These are phyloP conservation scores for Dexiosoma caninum DNA, from an alignment of 2,888 invertebrate genomes.

Conservation along the genomic window DNA sequence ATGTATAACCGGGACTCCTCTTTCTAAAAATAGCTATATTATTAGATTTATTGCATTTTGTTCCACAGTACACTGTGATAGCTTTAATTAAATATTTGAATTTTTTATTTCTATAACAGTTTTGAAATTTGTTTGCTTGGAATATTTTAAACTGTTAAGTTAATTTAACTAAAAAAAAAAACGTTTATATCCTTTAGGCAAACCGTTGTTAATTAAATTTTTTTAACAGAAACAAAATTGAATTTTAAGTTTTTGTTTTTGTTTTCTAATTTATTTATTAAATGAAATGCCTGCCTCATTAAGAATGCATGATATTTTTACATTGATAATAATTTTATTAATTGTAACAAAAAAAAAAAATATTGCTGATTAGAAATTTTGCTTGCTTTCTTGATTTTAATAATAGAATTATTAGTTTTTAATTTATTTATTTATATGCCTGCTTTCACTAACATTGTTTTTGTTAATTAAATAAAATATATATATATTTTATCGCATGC, in stretches of 20 bases:
- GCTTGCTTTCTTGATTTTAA: not conserved
- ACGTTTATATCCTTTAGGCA: too few species aligned
- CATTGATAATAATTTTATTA: not conserved
- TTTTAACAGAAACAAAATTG: too few species aligned
- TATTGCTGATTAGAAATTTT: not conserved
- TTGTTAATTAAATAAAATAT: not conserved
- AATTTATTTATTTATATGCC: not conserved
- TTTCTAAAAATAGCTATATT: too few species aligned
- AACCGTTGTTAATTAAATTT: too few species aligned
- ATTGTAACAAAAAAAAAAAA: too few species aligned
- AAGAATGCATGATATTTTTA: not conserved
- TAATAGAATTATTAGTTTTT: not conserved
- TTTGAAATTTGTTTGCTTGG: too few species aligned
- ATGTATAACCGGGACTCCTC: too few species aligned
- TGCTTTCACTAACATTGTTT: not conserved
- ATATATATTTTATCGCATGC: constrained; percentile 2
- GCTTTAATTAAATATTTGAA: too few species aligned
- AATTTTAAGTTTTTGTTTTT: too few species aligned
- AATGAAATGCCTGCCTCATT: not conserved
- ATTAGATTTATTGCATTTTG: too few species aligned
- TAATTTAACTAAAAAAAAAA: not conserved
- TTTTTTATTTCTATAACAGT: too few species aligned
- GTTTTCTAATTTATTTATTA: not conserved
- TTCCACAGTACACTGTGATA: too few species aligned
- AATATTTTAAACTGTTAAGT: not conserved